phyloP scores from a whole-genome alignment of 2,113 vertebrate genomes.

The Lathamus discolor region DNA sequence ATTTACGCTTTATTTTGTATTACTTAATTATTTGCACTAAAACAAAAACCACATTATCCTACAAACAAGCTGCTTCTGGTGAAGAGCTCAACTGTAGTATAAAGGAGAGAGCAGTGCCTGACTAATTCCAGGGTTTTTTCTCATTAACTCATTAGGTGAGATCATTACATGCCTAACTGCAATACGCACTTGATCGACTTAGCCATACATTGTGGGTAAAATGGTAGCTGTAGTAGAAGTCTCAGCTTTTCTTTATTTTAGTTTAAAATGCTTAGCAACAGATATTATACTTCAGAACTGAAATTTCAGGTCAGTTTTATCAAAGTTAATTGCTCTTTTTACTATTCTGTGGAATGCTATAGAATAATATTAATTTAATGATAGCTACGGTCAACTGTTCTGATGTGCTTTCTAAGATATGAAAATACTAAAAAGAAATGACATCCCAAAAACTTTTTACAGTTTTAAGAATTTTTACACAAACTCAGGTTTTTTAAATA shows the following conservation, averaged over 20 bases:
- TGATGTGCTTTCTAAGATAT: not conserved
- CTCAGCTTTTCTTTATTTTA: not conserved
- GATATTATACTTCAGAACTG: not conserved
- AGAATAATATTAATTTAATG: not conserved
- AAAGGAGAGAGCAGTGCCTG: not conserved
- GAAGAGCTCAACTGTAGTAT: not conserved
- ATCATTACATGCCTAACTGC: not conserved
- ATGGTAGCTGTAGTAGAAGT: not conserved
- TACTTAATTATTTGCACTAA: not conserved
- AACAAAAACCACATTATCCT: not conserved
- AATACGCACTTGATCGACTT: not conserved
- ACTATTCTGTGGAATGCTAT: not conserved
- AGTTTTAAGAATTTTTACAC: not conserved
- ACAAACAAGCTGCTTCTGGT: not conserved
- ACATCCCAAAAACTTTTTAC: not conserved
- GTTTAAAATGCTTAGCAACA: not conserved
- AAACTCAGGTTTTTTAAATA: not conserved
- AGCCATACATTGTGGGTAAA: not conserved
- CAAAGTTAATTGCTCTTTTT: not conserved
- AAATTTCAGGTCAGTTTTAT: not conserved
- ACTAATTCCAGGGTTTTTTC: not conserved
- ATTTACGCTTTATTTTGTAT: not conserved
- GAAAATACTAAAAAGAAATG: not conserved
- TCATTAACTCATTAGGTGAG: not conserved
- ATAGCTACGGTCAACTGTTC: not conserved